These are phyloP conservation scores for Drosophila nebulosa DNA, from an alignment of 1,140 invertebrate genomes.

Conservation along the genomic window DNA sequence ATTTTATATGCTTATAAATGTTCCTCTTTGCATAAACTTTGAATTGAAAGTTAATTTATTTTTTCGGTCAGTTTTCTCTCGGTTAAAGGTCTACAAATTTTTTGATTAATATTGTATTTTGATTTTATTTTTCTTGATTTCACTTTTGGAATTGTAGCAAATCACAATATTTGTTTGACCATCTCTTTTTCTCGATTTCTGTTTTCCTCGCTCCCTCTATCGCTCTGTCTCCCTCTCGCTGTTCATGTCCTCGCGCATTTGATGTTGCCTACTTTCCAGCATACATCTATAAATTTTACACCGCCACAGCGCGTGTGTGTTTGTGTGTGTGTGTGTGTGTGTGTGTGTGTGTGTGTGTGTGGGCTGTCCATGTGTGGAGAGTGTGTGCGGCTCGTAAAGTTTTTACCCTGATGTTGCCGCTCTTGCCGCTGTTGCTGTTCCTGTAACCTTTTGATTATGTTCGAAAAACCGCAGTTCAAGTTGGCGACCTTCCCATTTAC, in stretches of 20 bases:
- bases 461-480: slow-evolving; percentile 55
- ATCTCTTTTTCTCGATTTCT: background rate
- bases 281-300: slow-evolving; percentile 67
- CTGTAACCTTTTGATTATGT: slow-evolving; percentile 57
- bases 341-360: slow-evolving; percentile 3
- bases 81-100: too few relatives aligned
- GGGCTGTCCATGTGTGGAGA: slow-evolving; percentile 40
- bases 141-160: background rate
- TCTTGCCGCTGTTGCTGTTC: slow-evolving; percentile 19
- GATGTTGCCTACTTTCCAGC: slow-evolving; percentile 65
- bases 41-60: too few relatives aligned
- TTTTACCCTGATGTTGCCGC: slow-evolving; percentile 23
- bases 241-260: slow-evolving; percentile 22
- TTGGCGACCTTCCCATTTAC: slow-evolving; percentile 34
- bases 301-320: slow-evolving; percentile 29
- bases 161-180: background rate
- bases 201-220: background rate
- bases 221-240: background rate
- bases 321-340: slow-evolving; percentile 13
- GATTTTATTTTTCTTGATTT: background rate
- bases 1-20: too few relatives aligned
- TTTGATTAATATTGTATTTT: too few relatives aligned
- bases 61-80: too few relatives aligned
- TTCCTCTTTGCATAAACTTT: too few relatives aligned
- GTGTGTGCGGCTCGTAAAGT: slow-evolving; percentile 57